Evolutionary conservation across 2,113 vertebrate species (phyloP), one percentile per base, ranked within the genome.

Genomic region (Corythornis madagascariensis): DNA sequence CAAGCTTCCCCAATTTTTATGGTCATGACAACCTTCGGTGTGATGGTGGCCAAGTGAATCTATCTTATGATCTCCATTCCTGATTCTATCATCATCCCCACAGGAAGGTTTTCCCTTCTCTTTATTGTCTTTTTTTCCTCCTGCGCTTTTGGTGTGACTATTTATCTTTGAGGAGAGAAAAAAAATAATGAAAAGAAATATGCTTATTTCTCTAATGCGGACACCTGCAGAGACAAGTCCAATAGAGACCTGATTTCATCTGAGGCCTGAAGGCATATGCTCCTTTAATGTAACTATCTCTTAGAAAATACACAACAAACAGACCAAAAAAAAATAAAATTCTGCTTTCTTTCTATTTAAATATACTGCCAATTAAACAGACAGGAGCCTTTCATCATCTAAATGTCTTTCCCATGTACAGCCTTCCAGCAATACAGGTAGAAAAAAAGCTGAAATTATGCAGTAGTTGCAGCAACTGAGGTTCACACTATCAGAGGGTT

Each of bases 341-440:
- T 95, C 92, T 92, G 45, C 83, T 78, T 92, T 92, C 80, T 77
- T 77, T 95, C 81, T 82, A 47, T 89, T 95, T 86, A 90, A 95
- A 94, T 61, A 70, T 16, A 7, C 63, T 90, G 86, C 74, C 88
- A 93, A 33, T 89, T 82, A 55, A 75, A 76, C 57, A 70, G 92
- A 24, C 81, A 73, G 74, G 55, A 35, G 76, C 33, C 88, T 95
- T 89, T 94, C 70, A 79, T 84, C 88, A 86, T 76, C 77, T 26
- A 9, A 86, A 69, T 47, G 83, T 66, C 42, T 84, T 80, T 45
- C 53, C 69, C 3, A 1, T 31, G 42, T 31, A 29, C 40, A n/a
- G 4, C 0, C 0, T 79, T 87, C 66, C 45, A 61, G 71, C 2
- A 0, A 84, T 88, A 57, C 52, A 64, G 50, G n/a, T 1, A 65